phyloP scores from a whole-genome alignment of 2,888 invertebrate species.

The Rhodophaea formosa region DNA sequence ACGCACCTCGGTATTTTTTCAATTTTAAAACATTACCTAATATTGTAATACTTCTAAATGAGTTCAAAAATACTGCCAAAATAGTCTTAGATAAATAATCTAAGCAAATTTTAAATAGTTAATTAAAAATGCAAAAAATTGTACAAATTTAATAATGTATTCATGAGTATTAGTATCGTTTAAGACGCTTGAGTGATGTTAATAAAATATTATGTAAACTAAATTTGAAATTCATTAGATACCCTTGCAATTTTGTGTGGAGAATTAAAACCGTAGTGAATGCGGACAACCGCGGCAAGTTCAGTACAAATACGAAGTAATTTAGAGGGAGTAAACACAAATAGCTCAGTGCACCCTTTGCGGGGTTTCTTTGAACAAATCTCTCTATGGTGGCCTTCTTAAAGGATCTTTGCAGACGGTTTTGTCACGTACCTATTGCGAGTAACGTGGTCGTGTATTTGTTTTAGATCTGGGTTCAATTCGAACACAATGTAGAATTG shows the following conservation, averaged over 20 bases:
- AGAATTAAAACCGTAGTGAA: not conserved
- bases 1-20: no score
- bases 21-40: no score
- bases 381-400: conserved; percentile 13
- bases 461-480: not conserved
- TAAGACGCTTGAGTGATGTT: no score
- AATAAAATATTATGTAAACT: no score
- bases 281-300: not conserved
- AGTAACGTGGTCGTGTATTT: not conserved
- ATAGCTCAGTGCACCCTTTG: conserved; percentile 22
- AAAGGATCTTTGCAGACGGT: conserved; percentile 12
- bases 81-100: no score
- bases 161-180: no score
- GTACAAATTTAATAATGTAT: no score
- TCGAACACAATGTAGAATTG: not conserved
- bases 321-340: conserved; percentile 35
- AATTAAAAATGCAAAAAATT: no score
- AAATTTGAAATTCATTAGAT: no score
- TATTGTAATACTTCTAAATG: no score
- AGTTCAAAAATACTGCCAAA: no score
- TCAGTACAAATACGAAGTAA: conserved; percentile 34
- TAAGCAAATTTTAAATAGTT: no score
- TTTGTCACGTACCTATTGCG: conserved; percentile 9
- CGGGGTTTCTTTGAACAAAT: conserved; percentile 16
- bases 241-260: not conserved